Base-by-base conservation (phyloP, 2,113 vertebrate species). In the Petaurus breviceps region DNA sequence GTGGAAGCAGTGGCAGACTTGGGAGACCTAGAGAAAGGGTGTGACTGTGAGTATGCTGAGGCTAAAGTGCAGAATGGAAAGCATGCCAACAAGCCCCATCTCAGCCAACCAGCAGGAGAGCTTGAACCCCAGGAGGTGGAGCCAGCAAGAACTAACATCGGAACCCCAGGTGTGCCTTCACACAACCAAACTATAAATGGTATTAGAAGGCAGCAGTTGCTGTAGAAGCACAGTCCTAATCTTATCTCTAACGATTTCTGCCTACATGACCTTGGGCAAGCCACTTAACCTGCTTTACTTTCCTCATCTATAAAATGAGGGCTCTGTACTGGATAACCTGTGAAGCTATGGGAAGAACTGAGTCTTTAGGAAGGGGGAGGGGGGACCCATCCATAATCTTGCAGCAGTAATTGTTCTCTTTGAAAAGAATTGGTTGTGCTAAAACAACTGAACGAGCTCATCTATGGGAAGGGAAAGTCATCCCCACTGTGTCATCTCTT, bases 381-480 rank as follows among this genome's bases (percentile, higher is more conserved):
- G 11, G 31, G 10, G 1, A 68, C 57, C 28, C 57, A 68, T 68
- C 31, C 57, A 68, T 37, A 92, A 96, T 52, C 91, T 51, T 89
- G 94, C 43, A 93, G 89, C 31, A 55, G 51, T 26, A 84, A 94
- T 26, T 93, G 43, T 92, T 91, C 97, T 95, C 57, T 92, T 91
- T 92, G 91, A 52, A 53, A 95, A 95, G 94, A 61, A 53, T 2
- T 52, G 12, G 55, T 91, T 96, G 31, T 47, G 68, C 93, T 7
- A 68, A 89, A 97, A 93, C 19, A 95, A 94, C 94, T 49, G 94
- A 92, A 97, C 93, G 28, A 12, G 43, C 77, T 94, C 16, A 46
- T 96, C 92, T 97, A 51, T 93, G 22, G 50, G 47, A 8, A 95
- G 46, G 31, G 96, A 97, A 95, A 89, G 23, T 89, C 90, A 68